Evolutionary conservation across 2,888 invertebrate species (phyloP).

Genomic region (Hesperia comma): DNA sequence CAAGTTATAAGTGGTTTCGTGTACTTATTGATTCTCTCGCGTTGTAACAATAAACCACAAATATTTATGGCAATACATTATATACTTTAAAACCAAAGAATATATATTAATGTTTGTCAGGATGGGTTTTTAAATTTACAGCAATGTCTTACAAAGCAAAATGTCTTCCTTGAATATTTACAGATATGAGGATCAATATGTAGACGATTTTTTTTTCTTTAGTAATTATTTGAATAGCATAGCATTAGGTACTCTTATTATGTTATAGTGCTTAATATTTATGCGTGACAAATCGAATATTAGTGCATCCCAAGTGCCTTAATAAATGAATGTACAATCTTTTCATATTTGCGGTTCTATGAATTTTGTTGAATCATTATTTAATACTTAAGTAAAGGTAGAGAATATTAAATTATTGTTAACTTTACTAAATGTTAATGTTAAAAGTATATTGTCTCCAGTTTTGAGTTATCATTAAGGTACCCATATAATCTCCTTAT

Average conservation of each 20-base stretch:
- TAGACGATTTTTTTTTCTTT: constrained; percentile 58
- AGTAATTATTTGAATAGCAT: constrained; percentile 61
- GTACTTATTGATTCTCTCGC: constrained; percentile 67
- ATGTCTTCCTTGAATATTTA: constrained; percentile 66
- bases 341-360: constrained; percentile 75
- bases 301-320: constrained; percentile 81
- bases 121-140: constrained; percentile 60
- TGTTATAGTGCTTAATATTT: constrained; percentile 77
- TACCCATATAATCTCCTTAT: constrained; percentile 49
- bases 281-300: constrained; percentile 66
- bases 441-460: constrained; percentile 57
- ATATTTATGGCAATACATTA: constrained; percentile 63
- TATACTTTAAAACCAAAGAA: constrained; percentile 77
- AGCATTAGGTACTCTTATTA: constrained; percentile 63
- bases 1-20: constrained; percentile 61
- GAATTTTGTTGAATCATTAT: constrained; percentile 74
- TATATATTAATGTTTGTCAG: constrained; percentile 54
- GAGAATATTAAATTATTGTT: constrained; percentile 84
- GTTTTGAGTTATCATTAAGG: constrained; percentile 46
- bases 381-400: constrained; percentile 74
- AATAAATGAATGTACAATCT: constrained; percentile 77
- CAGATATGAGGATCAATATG: constrained; percentile 61
- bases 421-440: constrained; percentile 81
- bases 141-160: constrained; percentile 49
- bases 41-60: constrained; percentile 32